These are phyloP conservation scores for Ectemnius lituratus DNA, from an alignment of 2,888 invertebrate species.

Conservation along the genomic window DNA sequence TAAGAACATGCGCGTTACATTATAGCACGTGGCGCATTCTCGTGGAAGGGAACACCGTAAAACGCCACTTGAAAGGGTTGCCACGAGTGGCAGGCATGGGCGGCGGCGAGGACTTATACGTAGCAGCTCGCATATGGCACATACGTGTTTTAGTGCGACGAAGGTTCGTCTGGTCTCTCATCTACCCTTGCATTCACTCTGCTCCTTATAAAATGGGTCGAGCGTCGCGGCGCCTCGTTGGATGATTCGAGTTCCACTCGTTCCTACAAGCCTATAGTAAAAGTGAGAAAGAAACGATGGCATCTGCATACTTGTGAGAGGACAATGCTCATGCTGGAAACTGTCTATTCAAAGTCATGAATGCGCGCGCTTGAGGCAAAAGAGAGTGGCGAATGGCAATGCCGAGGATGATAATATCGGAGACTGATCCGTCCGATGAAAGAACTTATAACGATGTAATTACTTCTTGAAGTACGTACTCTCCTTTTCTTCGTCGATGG, in stretches of 20 bases:
- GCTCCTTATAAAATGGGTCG: conserved; percentile 12
- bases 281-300: neutral
- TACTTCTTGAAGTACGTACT: conserved; percentile 17
- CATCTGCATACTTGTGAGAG: neutral
- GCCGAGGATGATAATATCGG: neutral
- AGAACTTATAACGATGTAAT: conserved; percentile 7
- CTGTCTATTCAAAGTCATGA: neutral
- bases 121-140: conserved; percentile 23
- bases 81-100: conserved; percentile 13
- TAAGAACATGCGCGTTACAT: neutral
- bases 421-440: conserved; percentile 6
- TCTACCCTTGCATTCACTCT: conserved; percentile 35
- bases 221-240: neutral
- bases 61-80: conserved; percentile 35
- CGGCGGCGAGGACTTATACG: conserved; percentile 20
- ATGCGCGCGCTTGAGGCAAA: neutral
- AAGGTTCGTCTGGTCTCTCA: conserved; percentile 39
- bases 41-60: conserved; percentile 27
- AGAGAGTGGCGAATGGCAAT: too few species aligned
- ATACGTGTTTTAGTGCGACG: conserved; percentile 36
- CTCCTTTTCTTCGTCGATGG: conserved; percentile 29
- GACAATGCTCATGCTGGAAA: neutral
- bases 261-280: neutral
- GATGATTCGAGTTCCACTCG: neutral
- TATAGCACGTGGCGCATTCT: conserved; percentile 9